Evolutionary conservation across 2,797 vertebrate species (phyloP).

Genomic region (Ceryle rudis): DNA sequence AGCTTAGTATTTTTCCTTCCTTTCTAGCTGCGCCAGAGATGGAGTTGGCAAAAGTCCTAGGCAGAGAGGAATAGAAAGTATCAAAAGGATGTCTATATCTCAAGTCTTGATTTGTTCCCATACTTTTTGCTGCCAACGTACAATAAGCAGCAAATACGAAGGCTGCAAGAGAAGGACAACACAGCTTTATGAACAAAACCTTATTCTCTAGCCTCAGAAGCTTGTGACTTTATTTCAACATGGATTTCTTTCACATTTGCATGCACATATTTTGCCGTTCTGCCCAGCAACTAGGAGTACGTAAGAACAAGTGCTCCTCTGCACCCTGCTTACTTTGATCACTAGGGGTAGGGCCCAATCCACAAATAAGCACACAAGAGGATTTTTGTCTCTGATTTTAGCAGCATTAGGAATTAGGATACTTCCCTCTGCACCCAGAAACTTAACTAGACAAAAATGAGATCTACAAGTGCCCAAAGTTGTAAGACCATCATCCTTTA

Average conservation of each 20-base stretch:
- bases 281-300: neutral
- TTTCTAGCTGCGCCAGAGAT: slow-evolving; percentile 48
- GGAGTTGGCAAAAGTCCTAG: slow-evolving; percentile 8
- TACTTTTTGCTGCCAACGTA: neutral
- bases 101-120: slow-evolving; percentile 15
- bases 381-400: slow-evolving; percentile 35
- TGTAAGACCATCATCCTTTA: neutral
- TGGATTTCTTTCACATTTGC: neutral
- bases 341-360: neutral
- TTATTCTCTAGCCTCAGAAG: neutral
- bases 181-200: slow-evolving; percentile 1
- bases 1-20: slow-evolving; percentile 38
- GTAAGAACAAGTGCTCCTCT: slow-evolving; percentile 1
- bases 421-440: slow-evolving; percentile 46
- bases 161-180: neutral
- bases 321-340: neutral
- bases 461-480: neutral
- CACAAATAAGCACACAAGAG: neutral
- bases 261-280: neutral
- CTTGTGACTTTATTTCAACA: neutral
- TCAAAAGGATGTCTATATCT: neutral
- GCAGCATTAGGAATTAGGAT: neutral
- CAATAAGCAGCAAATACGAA: neutral
- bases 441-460: neutral
- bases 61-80: neutral